phyloP scores from a whole-genome alignment of 2,888 invertebrate species.

The Polyommatus iphigenia region DNA sequence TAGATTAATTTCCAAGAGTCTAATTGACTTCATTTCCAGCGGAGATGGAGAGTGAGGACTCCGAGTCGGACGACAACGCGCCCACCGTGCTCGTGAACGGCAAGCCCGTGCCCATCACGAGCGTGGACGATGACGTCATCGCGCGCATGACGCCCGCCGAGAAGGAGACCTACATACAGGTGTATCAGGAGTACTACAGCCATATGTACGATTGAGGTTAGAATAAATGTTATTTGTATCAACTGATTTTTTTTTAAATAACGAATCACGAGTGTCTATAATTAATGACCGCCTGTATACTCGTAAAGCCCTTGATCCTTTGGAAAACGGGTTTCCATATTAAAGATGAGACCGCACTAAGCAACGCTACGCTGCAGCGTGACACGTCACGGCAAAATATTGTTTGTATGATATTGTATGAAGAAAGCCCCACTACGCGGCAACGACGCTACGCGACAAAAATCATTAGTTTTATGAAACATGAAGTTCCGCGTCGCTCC shows the following conservation, averaged over 20 bases:
- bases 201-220: slow-evolving; percentile 87
- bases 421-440: too few relatives aligned
- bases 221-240: slow-evolving; percentile 22
- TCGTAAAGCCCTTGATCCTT: too few relatives aligned
- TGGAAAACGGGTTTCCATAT: too few relatives aligned
- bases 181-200: slow-evolving; percentile 96
- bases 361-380: too few relatives aligned
- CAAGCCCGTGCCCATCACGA: slow-evolving; percentile 88
- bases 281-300: too few relatives aligned
- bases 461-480: too few relatives aligned
- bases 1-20: too few relatives aligned
- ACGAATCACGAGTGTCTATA: not conserved
- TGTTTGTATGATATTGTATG: too few relatives aligned
- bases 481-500: too few relatives aligned
- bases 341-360: too few relatives aligned
- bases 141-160: slow-evolving; percentile 94
- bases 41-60: slow-evolving; percentile 87
- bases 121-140: slow-evolving; percentile 92
- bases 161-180: slow-evolving; percentile 95
- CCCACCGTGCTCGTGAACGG: slow-evolving; percentile 91
- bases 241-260: not conserved
- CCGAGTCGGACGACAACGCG: slow-evolving; percentile 88
- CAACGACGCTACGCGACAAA: too few relatives aligned
- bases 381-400: too few relatives aligned
- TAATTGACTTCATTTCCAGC: slow-evolving; percentile 61